Evolutionary conservation across 2,113 vertebrate genomes (phyloP), one percentile per base, ranked within the genome.

Genomic region (Eupsittula cactorum): DNA sequence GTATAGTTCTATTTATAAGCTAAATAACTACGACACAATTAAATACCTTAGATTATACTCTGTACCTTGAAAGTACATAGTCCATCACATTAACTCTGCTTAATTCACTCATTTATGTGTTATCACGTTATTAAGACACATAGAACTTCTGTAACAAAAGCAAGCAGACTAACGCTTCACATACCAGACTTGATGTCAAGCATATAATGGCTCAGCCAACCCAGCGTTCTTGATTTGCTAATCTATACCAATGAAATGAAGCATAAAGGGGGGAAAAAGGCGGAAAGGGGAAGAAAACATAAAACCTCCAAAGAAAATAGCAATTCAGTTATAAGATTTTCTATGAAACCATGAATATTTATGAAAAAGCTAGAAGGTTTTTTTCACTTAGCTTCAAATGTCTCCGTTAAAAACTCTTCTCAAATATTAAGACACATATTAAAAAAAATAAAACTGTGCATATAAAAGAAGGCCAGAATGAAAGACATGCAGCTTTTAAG

Each of bases 401-500:
- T 89, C 79, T 97, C 78, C 95, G 95, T 95, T 95, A 96, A 97
- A 96, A 97, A 93, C 77, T 93, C 97, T 92, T 96, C 94, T 94
- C 91, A 96, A 97, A 97, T 97, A 98, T 97, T 97, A 97, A 98
- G 95, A 96, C 31, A 87, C n/a, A 2, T 85, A 97, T 97, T 97
- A 80, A 97, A 95, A 96, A 98, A 98, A 97, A 97, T 95, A 97
- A 98, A 98, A 98, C 78, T 89, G 57, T 81, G 91, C 93, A 93
- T 96, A 96, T 94, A 96, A 98, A 98, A 97, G 96, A 90, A 97
- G 92, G 63, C 85, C 94, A 93, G 86, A 96, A 97, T 98, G 97
- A 98, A 97, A 98, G 97, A 96, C 93, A 95, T 70, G 79, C 86
- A 90, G 97, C 97, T 98, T 98, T 98, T 94, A 98, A 98, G 97